Base-by-base conservation (phyloP, 2,113 vertebrate species). In the Glaucomys volans region DNA sequence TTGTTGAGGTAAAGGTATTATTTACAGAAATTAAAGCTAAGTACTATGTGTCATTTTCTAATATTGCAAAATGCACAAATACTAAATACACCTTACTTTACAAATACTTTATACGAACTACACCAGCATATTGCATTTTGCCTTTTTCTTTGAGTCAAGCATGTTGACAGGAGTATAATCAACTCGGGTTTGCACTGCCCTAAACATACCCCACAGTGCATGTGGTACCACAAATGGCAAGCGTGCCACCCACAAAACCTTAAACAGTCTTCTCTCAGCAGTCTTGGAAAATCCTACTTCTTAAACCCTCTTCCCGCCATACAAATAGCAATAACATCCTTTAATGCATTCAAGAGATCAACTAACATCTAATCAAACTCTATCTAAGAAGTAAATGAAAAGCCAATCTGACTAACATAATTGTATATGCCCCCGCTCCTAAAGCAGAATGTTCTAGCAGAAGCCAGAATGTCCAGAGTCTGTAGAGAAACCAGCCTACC, bases 1-100 rank as follows among this genome's bases (percentile, higher is more conserved):
- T 66, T 42, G 47, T 16, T 66, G 16, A 80, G 42, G 44, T 80
- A 66, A 84, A 13, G 22, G 47, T 79, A 89, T 57, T 54, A 80
- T 54, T 90, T 95, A 84, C 4, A 90, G 50, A 90, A 67, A 92
- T 75, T 85, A 90, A 84, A 85, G 32, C 54, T 80, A 79, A 88
- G 75, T 18, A 79, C 42, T 79, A 71, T 6, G 7, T 24, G 44
- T 81, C 37, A 64, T 30, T 74, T 42, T 40, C 52, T n/a, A 14
- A 71, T 42, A 28, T 2, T 77, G 76, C 14, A 69, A 83, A 92
- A 67, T 26, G 26, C 69, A 67, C 47, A 26, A 47, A 76, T 66
- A 52, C 28, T 57, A 90, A 86, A 80, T 66, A 72, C 3, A 37
- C 44, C 37, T 32, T 37, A 94, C 40, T 37, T 50, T 35, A 71